Base-by-base conservation (phyloP, 1,140 invertebrate genomes). In the Steinernema khuongi region DNA sequence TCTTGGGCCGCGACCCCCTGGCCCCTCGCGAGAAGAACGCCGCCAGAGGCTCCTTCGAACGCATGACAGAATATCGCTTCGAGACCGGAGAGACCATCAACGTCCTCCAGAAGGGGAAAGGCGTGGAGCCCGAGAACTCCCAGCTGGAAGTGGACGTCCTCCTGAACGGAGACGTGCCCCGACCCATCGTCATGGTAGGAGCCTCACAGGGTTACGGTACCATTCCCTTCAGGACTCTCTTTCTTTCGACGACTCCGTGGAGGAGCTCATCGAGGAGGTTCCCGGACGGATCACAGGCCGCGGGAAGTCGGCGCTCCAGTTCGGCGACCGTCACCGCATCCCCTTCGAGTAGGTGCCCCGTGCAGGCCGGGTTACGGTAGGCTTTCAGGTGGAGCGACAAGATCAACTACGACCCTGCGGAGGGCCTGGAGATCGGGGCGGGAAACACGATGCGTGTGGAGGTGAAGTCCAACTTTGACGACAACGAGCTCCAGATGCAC, bases 91-190 rank as follows among this genome's bases (percentile, higher is more conserved):
- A 80, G 29, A 33, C 32, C 29, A 72, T 80, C 28, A 67, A 43
- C 17, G 79, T 80, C 14, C 77, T 79, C 29, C 79, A 80, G 43
- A 78, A 30, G 31, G 44, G 22, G 19, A 43, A 60, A 29, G 67
- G 78, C n/a, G 44, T 29, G 4, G 14, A 30, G 2, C 26, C 33
- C 60, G 60, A 77, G 14, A 70, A 17, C 2, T 30, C 78, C 31
- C 31, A 31, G 26, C 30, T 80, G 74, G 74, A 81, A 33, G 80
- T 80, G n/a, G 71, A 81, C 32, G 50, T 60, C 4, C 50, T 60
- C 50, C 74, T 80, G 26, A 74, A 80, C 67, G 79, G 79, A 26
- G 29, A 73, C 32, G 36, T 81, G 31, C 79, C 79, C 0, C 50
- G 50, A 4, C 50, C 50, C 4, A 18, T 68, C 17, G 68, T 79